Evolutionary conservation across 2,888 invertebrate species (phyloP), one percentile per base, ranked within the genome.

Genomic region (Rhopalosiphum nymphaeae): DNA sequence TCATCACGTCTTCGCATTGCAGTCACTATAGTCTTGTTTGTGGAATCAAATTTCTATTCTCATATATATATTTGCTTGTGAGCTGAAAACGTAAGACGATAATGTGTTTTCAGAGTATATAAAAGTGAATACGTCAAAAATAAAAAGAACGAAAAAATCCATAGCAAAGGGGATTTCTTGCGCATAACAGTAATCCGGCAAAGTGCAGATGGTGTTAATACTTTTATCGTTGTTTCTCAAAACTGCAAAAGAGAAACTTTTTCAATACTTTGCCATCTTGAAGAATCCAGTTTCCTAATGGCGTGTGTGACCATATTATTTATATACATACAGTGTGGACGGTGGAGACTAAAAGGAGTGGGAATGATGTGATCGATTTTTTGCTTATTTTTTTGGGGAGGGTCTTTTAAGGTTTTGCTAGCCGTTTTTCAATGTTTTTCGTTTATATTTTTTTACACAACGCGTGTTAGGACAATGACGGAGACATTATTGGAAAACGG

Each of bases 151-250:
- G n/a, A 85, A 86, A 85, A 85, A 44, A 46, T 16, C 49, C 49
- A 36, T 87, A 61, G 61, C 49, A 21, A 26, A 67, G 42, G 61
- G 87, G 87, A 92, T 88, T 88, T 88, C 29, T 49, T 3, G 36
- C 67, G 7, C 29, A 88, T 88, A 92, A 26, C 42, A 89, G 94
- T 94, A 94, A 94, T 94, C 94, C 94, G 86, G 90, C 67, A 94
- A 91, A 94, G 94, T 94, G 90, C 86, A 91, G 94, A 85, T 61
- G 94, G 91, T 86, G 91, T 94, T 94, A 94, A 94, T 94, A 94
- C 91, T 94, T 94, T 94, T 85, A 94, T 90, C 94, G 94, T 91
- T 91, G 91, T 94, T 91, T 86, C 93, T 53, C 4, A 53, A 53
- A 53, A 53, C 53, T 53, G 53, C 53, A 91, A 86, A 67, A 91